Evolutionary conservation across 2,888 invertebrate species (phyloP).

Genomic region (Agriopis aurantiaria): DNA sequence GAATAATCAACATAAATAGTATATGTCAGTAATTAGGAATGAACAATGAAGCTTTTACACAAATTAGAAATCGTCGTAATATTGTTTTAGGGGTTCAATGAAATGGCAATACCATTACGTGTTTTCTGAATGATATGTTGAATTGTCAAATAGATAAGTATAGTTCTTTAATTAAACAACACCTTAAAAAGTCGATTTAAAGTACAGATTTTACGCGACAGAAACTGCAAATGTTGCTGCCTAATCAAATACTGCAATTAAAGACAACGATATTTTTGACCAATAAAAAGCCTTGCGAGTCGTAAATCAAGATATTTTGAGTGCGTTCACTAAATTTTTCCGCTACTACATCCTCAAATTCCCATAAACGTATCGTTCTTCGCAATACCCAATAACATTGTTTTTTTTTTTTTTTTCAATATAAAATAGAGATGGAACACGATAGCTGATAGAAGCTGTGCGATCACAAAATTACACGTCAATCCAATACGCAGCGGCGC

Average conservation of each 20-base stretch:
- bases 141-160: neutral
- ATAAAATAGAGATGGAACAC: conserved; percentile 31
- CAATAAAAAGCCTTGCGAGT: no score
- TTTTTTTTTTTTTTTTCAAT: conserved; percentile 39
- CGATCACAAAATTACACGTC: conserved; percentile 79
- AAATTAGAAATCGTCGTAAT: conserved; percentile 9
- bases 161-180: no score
- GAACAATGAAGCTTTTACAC: conserved; percentile 5
- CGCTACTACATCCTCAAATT: neutral
- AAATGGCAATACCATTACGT: neutral
- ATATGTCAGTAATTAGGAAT: conserved; percentile 4
- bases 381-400: conserved; percentile 33
- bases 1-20: conserved; percentile 14
- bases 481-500: conserved; percentile 76
- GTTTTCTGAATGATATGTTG: neutral
- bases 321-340: neutral
- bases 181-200: no score
- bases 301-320: no score
- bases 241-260: no score
- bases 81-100: neutral
- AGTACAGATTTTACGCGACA: no score
- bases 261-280: no score
- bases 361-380: neutral
- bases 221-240: no score
- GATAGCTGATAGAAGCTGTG: conserved; percentile 53